Conservation (phyloP, 2,797 vertebrate species). For the Kryptopterus vitreolus region DNA sequence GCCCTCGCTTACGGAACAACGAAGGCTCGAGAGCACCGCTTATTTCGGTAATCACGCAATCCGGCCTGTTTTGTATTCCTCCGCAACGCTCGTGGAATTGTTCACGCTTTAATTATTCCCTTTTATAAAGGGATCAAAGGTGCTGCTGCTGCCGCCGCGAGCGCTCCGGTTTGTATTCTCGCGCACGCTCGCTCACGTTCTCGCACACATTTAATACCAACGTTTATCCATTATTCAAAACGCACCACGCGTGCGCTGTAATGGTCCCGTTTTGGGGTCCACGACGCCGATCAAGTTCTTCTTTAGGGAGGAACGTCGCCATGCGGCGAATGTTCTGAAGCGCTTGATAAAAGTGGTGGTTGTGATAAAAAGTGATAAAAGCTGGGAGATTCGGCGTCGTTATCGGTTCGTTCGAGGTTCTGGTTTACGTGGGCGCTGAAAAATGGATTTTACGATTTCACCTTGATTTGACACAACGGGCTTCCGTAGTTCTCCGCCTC, state of each 20-base stretch:
- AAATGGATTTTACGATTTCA: too few relatives aligned
- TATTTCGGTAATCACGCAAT: conserved; percentile 56
- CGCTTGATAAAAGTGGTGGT: too few relatives aligned
- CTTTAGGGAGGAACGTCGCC: conserved; percentile 16
- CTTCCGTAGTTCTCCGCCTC: too few relatives aligned
- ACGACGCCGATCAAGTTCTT: conserved; percentile 27
- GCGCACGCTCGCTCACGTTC: conserved; percentile 47
- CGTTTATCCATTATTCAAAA: conserved; percentile 56
- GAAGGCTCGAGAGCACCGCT: conserved; percentile 48
- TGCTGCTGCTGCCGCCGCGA: conserved; percentile 61
- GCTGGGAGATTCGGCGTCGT: too few relatives aligned
- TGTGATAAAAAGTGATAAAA: too few relatives aligned
- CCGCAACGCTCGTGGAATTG: conserved; percentile 68
- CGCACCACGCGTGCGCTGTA: conserved; percentile 35
- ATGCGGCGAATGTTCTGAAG: neutral
- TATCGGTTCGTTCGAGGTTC: too few relatives aligned
- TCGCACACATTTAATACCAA: conserved; percentile 50
- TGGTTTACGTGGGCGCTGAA: too few relatives aligned
- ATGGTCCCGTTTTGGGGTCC: conserved; percentile 50
- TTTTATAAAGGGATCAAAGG: conserved; percentile 82
- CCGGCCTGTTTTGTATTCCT: conserved; percentile 72
- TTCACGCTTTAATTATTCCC: conserved; percentile 81
- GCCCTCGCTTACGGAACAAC: conserved; percentile 40
- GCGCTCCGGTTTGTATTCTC: conserved; percentile 66
- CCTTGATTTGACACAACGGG: too few relatives aligned